Percentiles rank a stretch among this genome's conserved stretches.
These are phyloP conservation scores for Camponotus pennsylvanicus DNA, from an alignment of 1,140 invertebrate species.

Conservation along the genomic window DNA sequence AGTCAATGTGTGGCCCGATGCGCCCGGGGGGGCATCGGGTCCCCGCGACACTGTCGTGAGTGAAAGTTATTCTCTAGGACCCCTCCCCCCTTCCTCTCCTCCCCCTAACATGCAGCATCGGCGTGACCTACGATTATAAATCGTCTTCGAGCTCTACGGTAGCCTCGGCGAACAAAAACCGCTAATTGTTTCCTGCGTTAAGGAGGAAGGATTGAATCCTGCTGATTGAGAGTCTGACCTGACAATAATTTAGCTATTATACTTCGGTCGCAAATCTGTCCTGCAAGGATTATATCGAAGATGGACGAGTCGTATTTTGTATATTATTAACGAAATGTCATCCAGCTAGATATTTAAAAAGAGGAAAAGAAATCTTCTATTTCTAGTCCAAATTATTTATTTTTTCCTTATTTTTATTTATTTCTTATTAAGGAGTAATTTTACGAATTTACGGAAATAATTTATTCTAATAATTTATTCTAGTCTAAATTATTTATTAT, in stretches of 20 bases:
- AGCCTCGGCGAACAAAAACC: conserved; percentile 15
- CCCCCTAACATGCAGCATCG: conserved; percentile 35
- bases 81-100: too few relatives aligned
- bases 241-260: not conserved
- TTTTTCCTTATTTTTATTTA: not conserved
- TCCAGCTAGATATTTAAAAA: not conserved
- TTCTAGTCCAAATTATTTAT: not conserved
- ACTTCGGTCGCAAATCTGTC: not conserved
- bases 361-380: not conserved
- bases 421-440: not conserved
- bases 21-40: conserved; percentile 46
- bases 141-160: conserved; percentile 36
- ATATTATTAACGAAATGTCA: not conserved
- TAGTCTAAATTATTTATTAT: too few relatives aligned
- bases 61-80: conserved; percentile 72
- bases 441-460: too few relatives aligned
- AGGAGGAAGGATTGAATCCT: conserved; percentile 5
- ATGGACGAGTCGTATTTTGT: not conserved
- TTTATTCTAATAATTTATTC: too few relatives aligned
- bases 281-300: not conserved
- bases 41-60: conserved; percentile 68
- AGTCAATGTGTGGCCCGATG: conserved; percentile 11
- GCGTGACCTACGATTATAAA: conserved; percentile 70
- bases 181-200: conserved; percentile 21
- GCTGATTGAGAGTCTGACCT: conserved; percentile 13